Base-by-base conservation (phyloP, 2,113 vertebrate genomes). In the Nicator chloris region DNA sequence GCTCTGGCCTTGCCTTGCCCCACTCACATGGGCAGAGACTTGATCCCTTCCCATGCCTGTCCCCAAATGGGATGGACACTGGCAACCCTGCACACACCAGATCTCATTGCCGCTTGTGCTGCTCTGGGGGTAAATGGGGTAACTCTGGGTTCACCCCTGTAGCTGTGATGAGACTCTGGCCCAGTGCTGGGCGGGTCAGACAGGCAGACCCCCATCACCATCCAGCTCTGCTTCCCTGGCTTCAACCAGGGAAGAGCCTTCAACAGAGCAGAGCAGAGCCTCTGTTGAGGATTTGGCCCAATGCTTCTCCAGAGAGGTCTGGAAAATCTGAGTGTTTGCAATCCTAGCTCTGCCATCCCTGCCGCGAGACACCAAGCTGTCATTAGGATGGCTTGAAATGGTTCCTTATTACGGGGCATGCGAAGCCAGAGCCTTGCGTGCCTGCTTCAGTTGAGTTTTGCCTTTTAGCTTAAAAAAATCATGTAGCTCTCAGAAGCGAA, bases 261-360 rank as follows among this genome's bases (percentile, higher is more conserved):
- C n/a, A n/a, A n/a, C n/a, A n/a, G n/a, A n/a, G n/a, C n/a, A n/a
- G 6, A 57, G 83, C 77, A 10, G 37, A 87, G 37, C 65, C 40
- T 64, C 85, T 5, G 0, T 0, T 56, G 85, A 91, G 63, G 66
- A 57, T 89, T 91, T 93, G 92, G 77, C 80, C 86, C 82, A 57
- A 21, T 13, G 21, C 57, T 85, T 49, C 92, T 68, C 50, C 47
- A 95, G 88, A 42, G 72, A 96, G 90, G 80, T 88, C 83, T 93
- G 93, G 86, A 82, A 96, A 95, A 94, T 71, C 4, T 81, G 90
- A 95, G 94, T 77, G 92, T 97, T 88, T 89, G 95, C 91, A 91
- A 83, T 88, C 66, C 71, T 44, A 11, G 75, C 85, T 88, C 90
- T 82, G 85, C 90, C 42, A 26, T 92, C 87, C 87, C 87, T 1